phyloP scores from a whole-genome alignment of 2,113 vertebrate species.

The Abramis brama region DNA sequence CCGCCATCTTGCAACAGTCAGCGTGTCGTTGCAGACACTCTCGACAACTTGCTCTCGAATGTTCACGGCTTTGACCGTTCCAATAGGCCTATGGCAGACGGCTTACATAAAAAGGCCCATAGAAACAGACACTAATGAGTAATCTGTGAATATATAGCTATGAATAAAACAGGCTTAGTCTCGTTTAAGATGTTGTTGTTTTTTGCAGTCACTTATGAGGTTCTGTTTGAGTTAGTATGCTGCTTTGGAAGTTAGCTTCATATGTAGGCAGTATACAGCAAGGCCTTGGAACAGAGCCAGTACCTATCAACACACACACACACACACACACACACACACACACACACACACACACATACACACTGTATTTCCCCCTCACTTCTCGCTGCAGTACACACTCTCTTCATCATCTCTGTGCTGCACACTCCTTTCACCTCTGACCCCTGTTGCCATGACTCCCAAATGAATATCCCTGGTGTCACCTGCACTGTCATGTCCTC shows the following conservation, averaged over 20 bases:
- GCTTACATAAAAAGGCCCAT: too few relatives aligned
- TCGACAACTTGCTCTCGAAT: too few relatives aligned
- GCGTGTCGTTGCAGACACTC: too few relatives aligned
- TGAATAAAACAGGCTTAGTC: not conserved
- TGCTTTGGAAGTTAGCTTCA: not conserved
- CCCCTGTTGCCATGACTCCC: conserved; percentile 24
- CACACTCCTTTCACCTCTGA: conserved; percentile 38
- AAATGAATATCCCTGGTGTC: conserved; percentile 44
- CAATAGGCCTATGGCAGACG: too few relatives aligned
- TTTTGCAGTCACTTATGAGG: not conserved
- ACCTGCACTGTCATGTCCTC: conserved; percentile 44
- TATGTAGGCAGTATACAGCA: not conserved
- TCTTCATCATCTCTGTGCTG: conserved; percentile 10
- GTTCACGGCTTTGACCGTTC: too few relatives aligned
- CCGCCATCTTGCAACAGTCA: too few relatives aligned
- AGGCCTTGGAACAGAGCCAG: not conserved
- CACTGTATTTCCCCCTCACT: not conserved
- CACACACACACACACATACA: conserved; percentile 3
- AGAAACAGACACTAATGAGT: too few relatives aligned
- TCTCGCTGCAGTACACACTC: not conserved
- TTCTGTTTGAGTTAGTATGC: not conserved
- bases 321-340: too few relatives aligned
- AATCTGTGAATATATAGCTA: too few relatives aligned
- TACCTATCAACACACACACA: not conserved
- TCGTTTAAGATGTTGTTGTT: not conserved